Evolutionary conservation across 2,888 invertebrate genomes (phyloP).

Genomic region (Eumerus sabulonum): DNA sequence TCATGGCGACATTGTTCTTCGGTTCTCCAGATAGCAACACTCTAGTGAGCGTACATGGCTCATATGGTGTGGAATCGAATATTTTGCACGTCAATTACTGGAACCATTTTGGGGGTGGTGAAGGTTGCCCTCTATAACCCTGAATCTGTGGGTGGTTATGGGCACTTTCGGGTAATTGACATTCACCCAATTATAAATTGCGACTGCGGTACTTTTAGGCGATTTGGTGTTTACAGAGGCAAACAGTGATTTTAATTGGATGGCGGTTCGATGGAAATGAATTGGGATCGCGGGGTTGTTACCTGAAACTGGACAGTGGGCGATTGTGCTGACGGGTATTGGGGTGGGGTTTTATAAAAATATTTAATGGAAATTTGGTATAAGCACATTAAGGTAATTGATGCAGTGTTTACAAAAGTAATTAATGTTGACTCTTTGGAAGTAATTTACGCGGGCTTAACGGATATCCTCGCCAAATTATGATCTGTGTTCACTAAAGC

Average conservation of each 20-base stretch:
- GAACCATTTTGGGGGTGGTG: no score
- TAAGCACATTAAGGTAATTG: slow-evolving; percentile 22
- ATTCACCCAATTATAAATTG: slow-evolving; percentile 41
- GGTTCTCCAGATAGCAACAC: neutral
- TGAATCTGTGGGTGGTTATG: neutral
- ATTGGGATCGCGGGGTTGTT: slow-evolving; percentile 3
- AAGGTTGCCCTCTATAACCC: no score
- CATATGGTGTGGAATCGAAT: slow-evolving; percentile 2
- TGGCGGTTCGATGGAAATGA: neutral
- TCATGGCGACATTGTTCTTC: no score
- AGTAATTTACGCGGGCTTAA: neutral
- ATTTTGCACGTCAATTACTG: slow-evolving; percentile 8
- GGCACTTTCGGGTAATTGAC: slow-evolving; percentile 17
- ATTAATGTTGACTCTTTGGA: slow-evolving; percentile 19
- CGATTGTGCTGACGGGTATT: neutral
- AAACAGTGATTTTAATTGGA: slow-evolving; percentile 20
- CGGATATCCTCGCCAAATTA: no score
- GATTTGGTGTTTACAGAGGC: slow-evolving; percentile 2
- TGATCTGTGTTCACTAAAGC: no score
- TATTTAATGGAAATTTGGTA: neutral
- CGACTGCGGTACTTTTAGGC: slow-evolving; percentile 11
- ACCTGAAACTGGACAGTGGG: no score
- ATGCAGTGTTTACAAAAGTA: slow-evolving; percentile 3
- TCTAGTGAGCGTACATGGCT: neutral
- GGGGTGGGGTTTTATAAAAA: neutral